Percentiles rank a stretch among this genome's conserved stretches.
Conservation (phyloP, 2,888 invertebrate genomes). For the Thelaira solivaga region DNA sequence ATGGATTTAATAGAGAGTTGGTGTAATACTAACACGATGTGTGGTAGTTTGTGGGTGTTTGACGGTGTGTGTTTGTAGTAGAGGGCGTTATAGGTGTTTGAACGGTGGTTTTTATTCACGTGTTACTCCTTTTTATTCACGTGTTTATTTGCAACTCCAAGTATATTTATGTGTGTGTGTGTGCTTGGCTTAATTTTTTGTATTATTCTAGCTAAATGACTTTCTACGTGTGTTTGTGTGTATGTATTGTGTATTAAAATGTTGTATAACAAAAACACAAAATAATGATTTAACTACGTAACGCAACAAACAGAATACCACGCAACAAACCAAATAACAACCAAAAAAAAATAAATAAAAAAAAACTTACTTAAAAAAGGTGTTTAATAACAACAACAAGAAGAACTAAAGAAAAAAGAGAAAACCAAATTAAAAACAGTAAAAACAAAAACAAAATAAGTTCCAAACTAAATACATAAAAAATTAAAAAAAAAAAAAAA, state of each 20-base stretch:
- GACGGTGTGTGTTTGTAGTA: background rate
- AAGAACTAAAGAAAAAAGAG: background rate
- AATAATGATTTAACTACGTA: conserved; percentile 14
- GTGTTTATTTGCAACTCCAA: background rate
- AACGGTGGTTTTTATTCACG: conserved; percentile 23
- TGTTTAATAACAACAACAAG: background rate
- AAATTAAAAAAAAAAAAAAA: conserved; percentile 15
- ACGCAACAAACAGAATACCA: conserved; percentile 1
- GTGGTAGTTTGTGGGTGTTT: background rate
- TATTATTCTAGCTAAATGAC: conserved; percentile 10
- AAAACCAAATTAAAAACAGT: conserved; percentile 14
- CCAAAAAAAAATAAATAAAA: background rate
- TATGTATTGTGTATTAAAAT: conserved; percentile 9
- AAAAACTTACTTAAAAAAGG: conserved; percentile 3
- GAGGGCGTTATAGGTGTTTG: background rate
- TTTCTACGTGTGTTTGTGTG: no score
- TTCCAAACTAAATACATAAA: conserved; percentile 18
- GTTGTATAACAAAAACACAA: conserved; percentile 18
- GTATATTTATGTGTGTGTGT: background rate
- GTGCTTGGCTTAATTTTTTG: no score
- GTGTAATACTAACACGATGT: no score
- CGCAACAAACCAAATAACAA: background rate
- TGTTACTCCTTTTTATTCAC: conserved; percentile 22
- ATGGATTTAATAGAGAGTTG: no score
- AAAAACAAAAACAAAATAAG: conserved; percentile 53